Evolutionary conservation across 2,888 invertebrate species (phyloP), one percentile per base, ranked within the genome.

Genomic region (Glyphotaelius pellucidus): DNA sequence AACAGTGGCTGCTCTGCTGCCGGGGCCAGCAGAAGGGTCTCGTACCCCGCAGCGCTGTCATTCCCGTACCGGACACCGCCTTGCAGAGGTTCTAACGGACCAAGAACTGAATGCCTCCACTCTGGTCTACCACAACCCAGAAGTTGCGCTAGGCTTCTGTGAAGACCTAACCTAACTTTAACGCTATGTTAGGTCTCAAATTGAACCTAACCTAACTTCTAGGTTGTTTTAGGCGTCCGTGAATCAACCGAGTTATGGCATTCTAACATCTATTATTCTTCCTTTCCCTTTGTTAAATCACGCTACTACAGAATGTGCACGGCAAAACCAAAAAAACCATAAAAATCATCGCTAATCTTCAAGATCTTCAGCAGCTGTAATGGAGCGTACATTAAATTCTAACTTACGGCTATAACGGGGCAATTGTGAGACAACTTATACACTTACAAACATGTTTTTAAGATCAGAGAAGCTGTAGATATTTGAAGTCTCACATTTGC

Each of bases 21-120:
- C 96, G 97, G 94, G 98, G 98, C 12, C 97, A 97, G 80, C 97
- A 97, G 94, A 98, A 98, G 94, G 98, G 98, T 92, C 96, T 98
- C 81, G 98, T 98, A 83, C 98, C 98, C 3, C 96, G 97, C 92
- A 97, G 97, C 92, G 97, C 97, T 79, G 97, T 98, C 32, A 95
- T 97, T 93, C 94, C 95, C 2, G 96, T 93, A 67, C 93, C 93
- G 3, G 93, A 93, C 38, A 92, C 86, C 19, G 93, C 92, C 15
- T 84, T 93, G 89, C 93, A 93, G 91, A 92, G 93, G 90, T 93
- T 93, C 92, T 93, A 93, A 92, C 93, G 86, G 83, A 85, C 52
- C 67, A 35, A 32, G 38, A 80, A n/a, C 38, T 42, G 80, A 35
- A 25, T 89, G 80, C 79, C 30, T 3, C 31, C 80, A 80, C 80